phyloP scores from a whole-genome alignment of 2,888 invertebrate species.

The Dicyrtoma fusca region DNA sequence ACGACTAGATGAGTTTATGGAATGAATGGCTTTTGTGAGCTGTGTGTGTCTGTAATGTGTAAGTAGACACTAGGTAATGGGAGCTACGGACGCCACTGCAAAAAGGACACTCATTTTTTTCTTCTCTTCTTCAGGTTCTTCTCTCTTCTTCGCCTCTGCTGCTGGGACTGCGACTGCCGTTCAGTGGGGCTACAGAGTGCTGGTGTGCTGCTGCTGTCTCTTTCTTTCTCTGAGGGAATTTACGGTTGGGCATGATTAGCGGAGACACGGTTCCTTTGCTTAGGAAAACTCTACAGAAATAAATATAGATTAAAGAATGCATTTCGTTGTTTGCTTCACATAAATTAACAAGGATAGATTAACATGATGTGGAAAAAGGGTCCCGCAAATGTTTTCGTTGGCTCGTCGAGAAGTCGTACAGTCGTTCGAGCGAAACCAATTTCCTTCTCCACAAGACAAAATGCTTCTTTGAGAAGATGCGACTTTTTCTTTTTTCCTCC shows the following conservation, averaged over 20 bases:
- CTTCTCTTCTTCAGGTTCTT: background rate
- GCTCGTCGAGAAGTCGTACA: conserved; percentile 56
- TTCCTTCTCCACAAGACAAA: conserved; percentile 56
- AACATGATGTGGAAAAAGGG: conserved; percentile 56
- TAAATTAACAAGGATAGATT: conserved; percentile 58
- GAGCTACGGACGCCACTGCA: conserved; percentile 31
- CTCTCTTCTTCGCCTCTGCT: background rate
- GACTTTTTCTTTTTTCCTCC: conserved; percentile 42
- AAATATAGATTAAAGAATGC: conserved; percentile 57
- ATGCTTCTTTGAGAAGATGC: conserved; percentile 55
- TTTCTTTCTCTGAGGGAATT: conserved; percentile 39
- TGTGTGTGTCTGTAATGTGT: conserved; percentile 36
- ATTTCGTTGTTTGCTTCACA: conserved; percentile 56
- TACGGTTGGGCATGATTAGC: conserved; percentile 56
- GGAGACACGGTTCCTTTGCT: conserved; percentile 57
- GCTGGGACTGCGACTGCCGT: background rate
- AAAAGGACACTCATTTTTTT: conserved; percentile 31
- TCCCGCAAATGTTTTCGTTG: conserved; percentile 57
- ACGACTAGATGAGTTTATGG: conserved; percentile 25
- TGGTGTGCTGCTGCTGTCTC: background rate
- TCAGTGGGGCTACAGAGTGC: background rate
- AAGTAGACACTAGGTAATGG: conserved; percentile 34
- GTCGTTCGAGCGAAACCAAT: conserved; percentile 57
- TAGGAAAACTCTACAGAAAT: conserved; percentile 55
- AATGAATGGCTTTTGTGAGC: conserved; percentile 35